Conservation (phyloP, 2,797 vertebrate species). For the Anableps anableps region DNA sequence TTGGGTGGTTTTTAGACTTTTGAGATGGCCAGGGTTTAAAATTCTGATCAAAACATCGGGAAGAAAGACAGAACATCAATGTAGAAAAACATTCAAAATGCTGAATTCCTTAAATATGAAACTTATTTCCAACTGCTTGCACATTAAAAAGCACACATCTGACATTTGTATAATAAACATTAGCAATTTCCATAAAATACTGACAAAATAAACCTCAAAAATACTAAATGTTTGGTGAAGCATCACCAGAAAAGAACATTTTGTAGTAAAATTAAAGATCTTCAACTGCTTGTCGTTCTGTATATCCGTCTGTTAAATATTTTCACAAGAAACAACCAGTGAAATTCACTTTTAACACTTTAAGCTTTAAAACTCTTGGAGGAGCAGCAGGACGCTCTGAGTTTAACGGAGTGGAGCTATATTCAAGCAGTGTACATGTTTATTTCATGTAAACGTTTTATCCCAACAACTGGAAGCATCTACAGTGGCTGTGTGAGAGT, state of each 20-base stretch:
- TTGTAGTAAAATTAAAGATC: conserved; percentile 49
- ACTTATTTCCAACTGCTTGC: conserved; percentile 40
- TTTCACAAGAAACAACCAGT: conserved; percentile 27
- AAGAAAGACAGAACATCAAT: conserved; percentile 40
- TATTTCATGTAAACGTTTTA: conserved; percentile 66
- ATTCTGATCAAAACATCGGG: conserved; percentile 22
- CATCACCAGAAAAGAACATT: conserved; percentile 40
- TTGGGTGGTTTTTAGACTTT: background rate
- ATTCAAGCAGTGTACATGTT: conserved; percentile 52
- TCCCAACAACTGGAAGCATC: conserved; percentile 75
- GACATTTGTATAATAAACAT: conserved; percentile 40
- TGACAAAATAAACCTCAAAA: conserved; percentile 29
- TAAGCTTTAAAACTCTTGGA: conserved; percentile 2
- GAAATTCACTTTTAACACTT: background rate
- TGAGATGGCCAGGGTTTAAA: background rate
- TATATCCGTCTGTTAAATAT: conserved; percentile 31
- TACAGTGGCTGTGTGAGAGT: conserved; percentile 60
- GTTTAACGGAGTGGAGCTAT: conserved; percentile 5
- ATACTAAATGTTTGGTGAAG: conserved; percentile 33
- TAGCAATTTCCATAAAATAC: conserved; percentile 52
- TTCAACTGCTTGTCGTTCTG: conserved; percentile 14
- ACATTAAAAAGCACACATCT: conserved; percentile 42
- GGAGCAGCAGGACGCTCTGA: conserved; percentile 24
- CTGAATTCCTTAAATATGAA: conserved; percentile 50
- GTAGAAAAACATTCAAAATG: conserved; percentile 67